These are phyloP conservation scores for Operophtera brumata DNA, from an alignment of 2,888 invertebrate species.

Conservation along the genomic window DNA sequence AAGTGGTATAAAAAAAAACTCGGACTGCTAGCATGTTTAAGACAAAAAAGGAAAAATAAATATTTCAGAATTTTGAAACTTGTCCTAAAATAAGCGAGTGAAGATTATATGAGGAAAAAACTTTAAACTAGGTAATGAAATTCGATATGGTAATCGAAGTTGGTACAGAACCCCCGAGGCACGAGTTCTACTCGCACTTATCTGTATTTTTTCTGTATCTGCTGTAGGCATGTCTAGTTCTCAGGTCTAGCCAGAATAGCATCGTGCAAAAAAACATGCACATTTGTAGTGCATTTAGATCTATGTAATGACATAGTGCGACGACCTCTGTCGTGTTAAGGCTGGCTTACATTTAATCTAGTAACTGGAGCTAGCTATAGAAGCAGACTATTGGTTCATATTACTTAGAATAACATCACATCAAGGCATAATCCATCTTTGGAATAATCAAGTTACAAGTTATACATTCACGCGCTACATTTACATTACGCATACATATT, in stretches of 20 bases:
- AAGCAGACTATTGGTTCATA: too few species aligned
- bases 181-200: neutral
- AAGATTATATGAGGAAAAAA: too few species aligned
- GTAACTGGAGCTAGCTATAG: slow-evolving; percentile 3
- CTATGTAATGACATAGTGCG: slow-evolving; percentile 33
- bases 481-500: too few species aligned
- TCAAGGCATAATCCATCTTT: neutral
- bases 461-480: neutral
- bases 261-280: slow-evolving; percentile 42
- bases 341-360: slow-evolving; percentile 22
- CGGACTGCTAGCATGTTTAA: too few species aligned
- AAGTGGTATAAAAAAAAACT: too few species aligned
- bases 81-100: too few species aligned
- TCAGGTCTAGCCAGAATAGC: slow-evolving; percentile 27
- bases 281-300: slow-evolving; percentile 40
- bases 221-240: slow-evolving; percentile 11
- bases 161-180: too few species aligned
- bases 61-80: too few species aligned
- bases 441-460: neutral
- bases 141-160: too few species aligned
- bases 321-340: slow-evolving; percentile 26
- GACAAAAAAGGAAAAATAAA: too few species aligned
- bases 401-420: neutral
- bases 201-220: neutral
- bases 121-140: too few species aligned